Evolutionary conservation across 2,113 vertebrate genomes (phyloP).

Genomic region (Zapus hudsonius): DNA sequence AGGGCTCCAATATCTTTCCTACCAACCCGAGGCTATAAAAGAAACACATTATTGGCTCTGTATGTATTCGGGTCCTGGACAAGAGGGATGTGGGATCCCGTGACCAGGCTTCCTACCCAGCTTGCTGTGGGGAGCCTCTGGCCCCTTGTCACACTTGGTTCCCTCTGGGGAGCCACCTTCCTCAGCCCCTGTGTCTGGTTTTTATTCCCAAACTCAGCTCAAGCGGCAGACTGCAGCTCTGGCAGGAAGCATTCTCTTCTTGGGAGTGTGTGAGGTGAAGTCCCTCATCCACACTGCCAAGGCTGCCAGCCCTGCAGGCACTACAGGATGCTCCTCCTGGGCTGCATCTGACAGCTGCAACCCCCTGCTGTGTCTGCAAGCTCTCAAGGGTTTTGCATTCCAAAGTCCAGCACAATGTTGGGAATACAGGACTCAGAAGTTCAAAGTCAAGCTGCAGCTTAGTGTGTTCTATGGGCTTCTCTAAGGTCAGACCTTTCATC

Average conservation of each 20-base stretch:
- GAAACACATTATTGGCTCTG: not conserved
- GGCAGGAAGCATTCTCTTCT: not conserved
- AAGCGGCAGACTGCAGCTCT: not conserved
- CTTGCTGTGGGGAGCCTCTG: not conserved
- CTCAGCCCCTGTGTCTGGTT: not conserved
- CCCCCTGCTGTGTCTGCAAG: not conserved
- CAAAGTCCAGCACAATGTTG: not conserved
- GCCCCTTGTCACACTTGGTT: not conserved
- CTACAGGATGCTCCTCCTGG: not conserved
- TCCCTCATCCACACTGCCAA: not conserved
- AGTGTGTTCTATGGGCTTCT: not conserved
- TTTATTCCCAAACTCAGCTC: not conserved
- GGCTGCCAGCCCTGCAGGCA: not conserved
- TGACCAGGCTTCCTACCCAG: not conserved
- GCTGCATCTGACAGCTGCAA: not conserved
- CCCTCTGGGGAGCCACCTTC: not conserved
- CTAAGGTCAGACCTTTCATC: conserved; percentile 13
- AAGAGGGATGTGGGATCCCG: accelerated
- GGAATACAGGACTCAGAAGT: not conserved
- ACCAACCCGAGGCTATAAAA: not conserved
- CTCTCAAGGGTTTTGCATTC: not conserved
- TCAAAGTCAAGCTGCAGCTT: conserved; percentile 42
- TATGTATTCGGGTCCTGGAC: not conserved
- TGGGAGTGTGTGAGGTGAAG: not conserved
- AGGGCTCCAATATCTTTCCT: not conserved